Conservation (phyloP, 2,113 vertebrate species). For the Corythoichthys intestinalis region DNA sequence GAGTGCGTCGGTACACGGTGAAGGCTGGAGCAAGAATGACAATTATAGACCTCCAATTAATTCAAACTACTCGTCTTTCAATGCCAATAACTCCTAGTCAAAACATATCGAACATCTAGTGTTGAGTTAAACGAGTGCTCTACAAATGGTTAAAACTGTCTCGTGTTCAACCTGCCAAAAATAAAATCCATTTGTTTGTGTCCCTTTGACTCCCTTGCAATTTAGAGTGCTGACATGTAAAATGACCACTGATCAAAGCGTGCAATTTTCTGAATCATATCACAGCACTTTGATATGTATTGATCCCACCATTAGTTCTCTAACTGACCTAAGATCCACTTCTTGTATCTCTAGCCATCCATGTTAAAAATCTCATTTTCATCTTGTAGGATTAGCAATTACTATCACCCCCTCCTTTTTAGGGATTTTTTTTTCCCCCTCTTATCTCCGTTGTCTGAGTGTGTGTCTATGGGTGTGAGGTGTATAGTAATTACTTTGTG, state of each 20-base stretch:
- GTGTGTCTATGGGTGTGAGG: background rate
- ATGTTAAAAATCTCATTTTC: constrained; percentile 15
- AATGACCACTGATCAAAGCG: constrained; percentile 13
- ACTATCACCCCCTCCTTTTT: constrained; percentile 12
- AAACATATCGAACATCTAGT: too few species aligned
- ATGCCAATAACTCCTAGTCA: too few species aligned
- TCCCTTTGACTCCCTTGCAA: background rate
- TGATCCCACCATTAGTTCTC: constrained; percentile 5
- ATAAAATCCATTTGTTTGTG: background rate
- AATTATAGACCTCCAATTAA: too few species aligned
- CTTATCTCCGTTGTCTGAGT: background rate
- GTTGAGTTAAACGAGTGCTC: too few species aligned
- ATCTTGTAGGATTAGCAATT: constrained; percentile 22
- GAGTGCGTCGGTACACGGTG: too few species aligned
- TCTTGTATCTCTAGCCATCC: constrained; percentile 6
- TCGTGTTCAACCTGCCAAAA: too few species aligned
- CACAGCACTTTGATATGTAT: constrained; percentile 15
- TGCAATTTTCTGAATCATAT: constrained; percentile 12
- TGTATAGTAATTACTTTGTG: constrained; percentile 41
- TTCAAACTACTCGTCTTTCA: too few species aligned
- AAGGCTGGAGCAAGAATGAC: too few species aligned
- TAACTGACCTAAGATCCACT: constrained; percentile 13
- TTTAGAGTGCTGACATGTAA: constrained; percentile 30
- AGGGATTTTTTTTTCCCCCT: background rate
- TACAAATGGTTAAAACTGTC: too few species aligned